A percentile compares a stretch with the other conserved stretches of the same genome.
Evolutionary conservation across 1,140 invertebrate species (phyloP).

Genomic region (Drosophila varians): DNA sequence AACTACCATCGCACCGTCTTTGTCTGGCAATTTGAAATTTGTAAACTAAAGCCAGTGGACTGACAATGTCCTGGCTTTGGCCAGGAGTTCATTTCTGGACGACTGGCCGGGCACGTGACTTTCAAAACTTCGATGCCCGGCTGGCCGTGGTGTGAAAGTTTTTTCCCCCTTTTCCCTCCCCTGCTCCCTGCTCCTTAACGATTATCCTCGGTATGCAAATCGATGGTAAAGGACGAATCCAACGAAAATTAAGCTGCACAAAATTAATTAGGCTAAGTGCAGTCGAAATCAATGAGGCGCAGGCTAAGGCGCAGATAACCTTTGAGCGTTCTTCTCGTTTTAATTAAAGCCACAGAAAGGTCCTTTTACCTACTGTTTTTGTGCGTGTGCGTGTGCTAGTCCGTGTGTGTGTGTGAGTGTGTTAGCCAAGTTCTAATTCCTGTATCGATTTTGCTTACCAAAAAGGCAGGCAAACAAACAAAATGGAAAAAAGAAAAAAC

Average conservation of each 20-base stretch:
- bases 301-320: slow-evolving; percentile 19
- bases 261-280: slow-evolving; percentile 79
- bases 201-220: too few relatives aligned
- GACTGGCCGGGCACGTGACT: slow-evolving; percentile 53
- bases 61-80: slow-evolving; percentile 20
- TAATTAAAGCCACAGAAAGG: slow-evolving; percentile 36
- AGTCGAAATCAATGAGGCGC: slow-evolving; percentile 54
- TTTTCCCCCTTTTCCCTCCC: too few relatives aligned
- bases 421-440: slow-evolving; percentile 41
- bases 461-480: slow-evolving; percentile 4
- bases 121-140: slow-evolving; percentile 61
- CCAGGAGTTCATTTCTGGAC: slow-evolving; percentile 22
- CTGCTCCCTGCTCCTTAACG: too few relatives aligned
- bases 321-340: slow-evolving; percentile 5
- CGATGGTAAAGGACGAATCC: slow-evolving; percentile 29
- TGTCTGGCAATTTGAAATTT: slow-evolving; percentile 30
- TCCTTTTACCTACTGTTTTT: slow-evolving; percentile 9
- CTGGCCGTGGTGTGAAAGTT: slow-evolving; percentile 23
- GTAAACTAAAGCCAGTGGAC: slow-evolving; percentile 41
- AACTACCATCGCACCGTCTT: not conserved
- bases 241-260: slow-evolving; percentile 36
- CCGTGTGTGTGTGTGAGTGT: slow-evolving; percentile 6
- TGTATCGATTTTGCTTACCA: slow-evolving; percentile 43
- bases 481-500: not conserved
- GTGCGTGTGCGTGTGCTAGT: too few relatives aligned